These are phyloP conservation scores for Myopa testacea DNA, from an alignment of 2,888 invertebrate species.

Conservation along the genomic window DNA sequence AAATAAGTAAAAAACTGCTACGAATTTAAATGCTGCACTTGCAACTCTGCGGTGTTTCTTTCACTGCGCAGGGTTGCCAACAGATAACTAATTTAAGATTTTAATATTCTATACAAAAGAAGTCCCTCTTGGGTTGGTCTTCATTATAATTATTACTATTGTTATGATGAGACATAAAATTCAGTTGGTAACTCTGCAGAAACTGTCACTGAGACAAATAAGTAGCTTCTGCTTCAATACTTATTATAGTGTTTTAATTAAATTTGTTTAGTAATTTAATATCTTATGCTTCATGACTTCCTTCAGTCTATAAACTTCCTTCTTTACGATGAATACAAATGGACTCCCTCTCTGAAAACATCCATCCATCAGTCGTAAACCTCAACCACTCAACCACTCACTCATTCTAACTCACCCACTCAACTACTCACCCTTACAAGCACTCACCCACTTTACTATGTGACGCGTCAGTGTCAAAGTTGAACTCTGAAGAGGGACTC, in stretches of 20 bases:
- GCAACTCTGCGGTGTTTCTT: background rate
- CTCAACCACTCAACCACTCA: too few species aligned
- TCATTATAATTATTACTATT: too few species aligned
- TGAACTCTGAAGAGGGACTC: background rate
- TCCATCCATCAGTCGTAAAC: too few species aligned
- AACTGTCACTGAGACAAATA: too few species aligned
- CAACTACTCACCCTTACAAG: background rate
- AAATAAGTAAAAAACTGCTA: background rate
- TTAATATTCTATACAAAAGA: background rate
- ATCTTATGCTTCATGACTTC: background rate
- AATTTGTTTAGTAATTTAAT: constrained; percentile 1
- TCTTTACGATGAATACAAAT: too few species aligned
- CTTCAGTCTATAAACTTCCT: background rate
- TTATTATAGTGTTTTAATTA: constrained; percentile 14
- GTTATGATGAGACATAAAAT: too few species aligned
- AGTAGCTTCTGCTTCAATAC: too few species aligned
- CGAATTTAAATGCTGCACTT: background rate
- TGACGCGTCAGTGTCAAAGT: constrained; percentile 19
- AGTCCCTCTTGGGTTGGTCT: too few species aligned
- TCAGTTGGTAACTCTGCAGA: too few species aligned
- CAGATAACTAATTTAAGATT: background rate
- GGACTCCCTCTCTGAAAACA: too few species aligned
- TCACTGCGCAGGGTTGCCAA: background rate
- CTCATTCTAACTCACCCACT: too few species aligned
- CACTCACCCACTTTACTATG: too few species aligned